These are phyloP conservation scores for Mamestra brassicae DNA, from an alignment of 2,888 invertebrate species.

Conservation along the genomic window DNA sequence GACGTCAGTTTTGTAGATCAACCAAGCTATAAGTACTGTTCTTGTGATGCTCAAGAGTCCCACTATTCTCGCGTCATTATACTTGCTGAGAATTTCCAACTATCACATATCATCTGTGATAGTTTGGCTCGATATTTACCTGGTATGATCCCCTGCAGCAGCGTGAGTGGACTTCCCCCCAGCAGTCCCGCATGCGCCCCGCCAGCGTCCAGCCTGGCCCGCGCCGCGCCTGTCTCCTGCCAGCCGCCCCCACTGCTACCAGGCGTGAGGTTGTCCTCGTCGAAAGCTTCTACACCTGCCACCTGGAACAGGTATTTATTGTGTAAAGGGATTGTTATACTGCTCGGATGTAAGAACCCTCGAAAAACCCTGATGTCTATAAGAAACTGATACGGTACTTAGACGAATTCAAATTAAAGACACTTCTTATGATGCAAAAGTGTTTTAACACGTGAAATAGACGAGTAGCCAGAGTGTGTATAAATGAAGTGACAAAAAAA, in stretches of 20 bases:
- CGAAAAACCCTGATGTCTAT: no score
- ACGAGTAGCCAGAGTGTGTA: no score
- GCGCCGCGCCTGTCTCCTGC: constrained; percentile 71
- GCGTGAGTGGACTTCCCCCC: constrained; percentile 92
- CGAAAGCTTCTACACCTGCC: constrained; percentile 81
- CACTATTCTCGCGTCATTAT: neutral
- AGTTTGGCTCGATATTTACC: constrained; percentile 85
- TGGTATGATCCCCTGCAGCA: constrained; percentile 95
- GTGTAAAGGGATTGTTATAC: neutral
- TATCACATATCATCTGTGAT: no score
- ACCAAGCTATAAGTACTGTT: neutral
- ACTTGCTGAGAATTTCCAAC: neutral
- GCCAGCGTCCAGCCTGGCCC: constrained; percentile 81
- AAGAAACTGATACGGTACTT: no score
- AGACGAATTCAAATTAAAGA: no score
- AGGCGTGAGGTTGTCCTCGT: constrained; percentile 60
- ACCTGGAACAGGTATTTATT: constrained; percentile 72
- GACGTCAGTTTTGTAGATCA: neutral
- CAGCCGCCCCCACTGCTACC: constrained; percentile 60
- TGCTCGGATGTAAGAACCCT: no score
- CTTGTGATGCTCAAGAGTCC: neutral
- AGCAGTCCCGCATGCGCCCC: constrained; percentile 88
- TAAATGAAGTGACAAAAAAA: no score
- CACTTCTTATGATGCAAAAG: no score
- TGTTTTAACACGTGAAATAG: no score